These are phyloP conservation scores for Fundulus diaphanus DNA, from an alignment of 2,797 vertebrate genomes.

Conservation along the genomic window DNA sequence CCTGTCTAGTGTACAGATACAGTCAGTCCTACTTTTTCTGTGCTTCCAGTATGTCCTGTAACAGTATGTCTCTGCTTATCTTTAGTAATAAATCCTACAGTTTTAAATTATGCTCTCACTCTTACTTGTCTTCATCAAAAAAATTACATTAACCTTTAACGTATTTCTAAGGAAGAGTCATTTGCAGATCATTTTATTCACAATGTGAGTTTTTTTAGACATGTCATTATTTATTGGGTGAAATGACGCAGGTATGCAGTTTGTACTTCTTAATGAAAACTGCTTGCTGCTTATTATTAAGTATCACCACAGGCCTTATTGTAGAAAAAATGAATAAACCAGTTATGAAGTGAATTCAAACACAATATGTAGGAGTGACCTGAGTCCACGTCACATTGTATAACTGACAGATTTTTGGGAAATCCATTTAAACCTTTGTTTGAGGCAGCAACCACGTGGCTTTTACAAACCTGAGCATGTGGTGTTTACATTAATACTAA, in stretches of 20 bases:
- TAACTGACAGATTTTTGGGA: conserved; percentile 30
- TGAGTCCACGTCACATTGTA: conserved; percentile 64
- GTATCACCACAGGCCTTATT: conserved; percentile 20
- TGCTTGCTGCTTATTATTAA: conserved; percentile 19
- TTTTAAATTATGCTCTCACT: conserved; percentile 6
- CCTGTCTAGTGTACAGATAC: conserved; percentile 27
- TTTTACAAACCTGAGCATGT: conserved; percentile 24
- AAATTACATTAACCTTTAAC: background rate
- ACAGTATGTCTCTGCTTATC: conserved; percentile 7
- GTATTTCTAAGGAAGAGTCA: background rate
- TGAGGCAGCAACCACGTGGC: conserved; percentile 37
- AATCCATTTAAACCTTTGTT: conserved; percentile 28
- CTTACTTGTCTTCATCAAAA: conserved; percentile 17
- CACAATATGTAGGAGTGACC: conserved; percentile 70
- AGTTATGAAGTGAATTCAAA: conserved; percentile 17
- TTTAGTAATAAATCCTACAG: background rate
- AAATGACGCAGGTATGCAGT: background rate
- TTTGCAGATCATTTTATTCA: too few species aligned
- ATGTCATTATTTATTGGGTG: background rate
- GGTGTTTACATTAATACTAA: conserved; percentile 35
- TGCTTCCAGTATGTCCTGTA: conserved; percentile 17
- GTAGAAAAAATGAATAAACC: conserved; percentile 5
- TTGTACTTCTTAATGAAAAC: background rate
- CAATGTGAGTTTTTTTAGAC: background rate
- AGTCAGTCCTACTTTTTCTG: conserved; percentile 1